phyloP scores from a whole-genome alignment of 2,888 invertebrate species.

The Schizotus pectinicornis region DNA sequence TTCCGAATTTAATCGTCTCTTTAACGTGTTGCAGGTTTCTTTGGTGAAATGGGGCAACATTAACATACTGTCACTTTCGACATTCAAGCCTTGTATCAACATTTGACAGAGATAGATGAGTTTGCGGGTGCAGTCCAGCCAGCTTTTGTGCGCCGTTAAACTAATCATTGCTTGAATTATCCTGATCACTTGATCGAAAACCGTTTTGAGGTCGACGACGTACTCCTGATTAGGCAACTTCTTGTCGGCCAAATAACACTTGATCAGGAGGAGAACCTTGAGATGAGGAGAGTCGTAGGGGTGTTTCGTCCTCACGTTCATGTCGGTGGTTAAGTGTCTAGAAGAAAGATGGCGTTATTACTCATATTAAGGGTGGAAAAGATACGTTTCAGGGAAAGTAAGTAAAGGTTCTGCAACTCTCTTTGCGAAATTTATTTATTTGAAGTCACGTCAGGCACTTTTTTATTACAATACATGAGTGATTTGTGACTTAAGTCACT shows the following conservation, averaged over 20 bases:
- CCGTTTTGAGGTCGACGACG: slow-evolving; percentile 93
- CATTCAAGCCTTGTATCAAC: slow-evolving; percentile 90
- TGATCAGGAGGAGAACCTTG: slow-evolving; percentile 91
- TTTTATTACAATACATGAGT: too few relatives aligned
- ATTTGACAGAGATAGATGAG: slow-evolving; percentile 85
- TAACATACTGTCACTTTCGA: slow-evolving; percentile 74
- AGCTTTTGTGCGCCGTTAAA: slow-evolving; percentile 87
- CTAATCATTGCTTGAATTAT: slow-evolving; percentile 98
- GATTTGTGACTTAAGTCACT: too few relatives aligned
- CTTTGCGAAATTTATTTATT: too few relatives aligned
- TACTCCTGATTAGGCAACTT: slow-evolving; percentile 92
- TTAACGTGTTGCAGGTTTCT: slow-evolving; percentile 67
- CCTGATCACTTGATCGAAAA: slow-evolving; percentile 94
- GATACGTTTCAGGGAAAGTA: too few relatives aligned
- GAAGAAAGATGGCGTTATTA: slow-evolving; percentile 33
- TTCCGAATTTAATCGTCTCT: slow-evolving; percentile 55
- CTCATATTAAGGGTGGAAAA: too few relatives aligned
- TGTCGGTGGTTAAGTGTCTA: slow-evolving; percentile 81
- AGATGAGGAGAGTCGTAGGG: slow-evolving; percentile 91
- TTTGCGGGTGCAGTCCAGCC: slow-evolving; percentile 81
- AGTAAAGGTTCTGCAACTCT: too few relatives aligned
- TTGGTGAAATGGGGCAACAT: slow-evolving; percentile 79
- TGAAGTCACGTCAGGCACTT: too few relatives aligned
- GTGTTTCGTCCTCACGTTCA: slow-evolving; percentile 73
- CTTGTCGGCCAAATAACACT: slow-evolving; percentile 89